Base-by-base conservation (phyloP, 2,888 invertebrate genomes). In the Drosophila mayaguana region DNA sequence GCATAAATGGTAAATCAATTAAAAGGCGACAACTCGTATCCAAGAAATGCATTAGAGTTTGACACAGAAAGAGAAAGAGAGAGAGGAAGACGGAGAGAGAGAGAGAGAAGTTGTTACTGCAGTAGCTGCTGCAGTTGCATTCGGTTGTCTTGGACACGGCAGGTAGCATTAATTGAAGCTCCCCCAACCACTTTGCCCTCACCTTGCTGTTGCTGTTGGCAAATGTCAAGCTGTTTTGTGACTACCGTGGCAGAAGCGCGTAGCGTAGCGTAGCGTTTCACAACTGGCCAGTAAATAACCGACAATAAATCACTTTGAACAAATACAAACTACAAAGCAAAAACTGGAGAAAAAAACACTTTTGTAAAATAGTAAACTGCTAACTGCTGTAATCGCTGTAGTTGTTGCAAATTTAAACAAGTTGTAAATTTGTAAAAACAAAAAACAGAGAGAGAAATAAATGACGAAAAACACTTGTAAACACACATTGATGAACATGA, bases 1-100 rank as follows among this genome's bases (percentile, higher is more conserved):
- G 78, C 89, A 89, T 89, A 88, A 89, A 85, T 78, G 62, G 75
- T 88, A 88, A 80, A 88, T 89, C 89, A 85, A 85, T 89, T 88
- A 85, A 89, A 69, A 50, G 50, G 72, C 71, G 71, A 86, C 79
- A 82, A 34, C 32, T 50, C 45, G 68, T 88, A 89, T 85, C 89
- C 80, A 75, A 89, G 89, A 84, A 84, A 80, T 82, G 88, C 84
- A 89, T 84, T 84, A 88, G 88, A 83, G 40, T 28, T 64, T 61
- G 54, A 45, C 53, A 54, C 54, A 54, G 5, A 16, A 14, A 48
- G 32, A 60, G 63, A 46, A 2, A 63, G 62, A 34, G 51, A 56
- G 43, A 0, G 32, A 9, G 16, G 9, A 3, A 25, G 25, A 68
- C 45, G 7, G 46, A 22, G 12, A 16, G 22, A 8, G 16, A 63